phyloP scores from a whole-genome alignment of 2,113 vertebrate genomes.

The Eurystomus gularis region DNA sequence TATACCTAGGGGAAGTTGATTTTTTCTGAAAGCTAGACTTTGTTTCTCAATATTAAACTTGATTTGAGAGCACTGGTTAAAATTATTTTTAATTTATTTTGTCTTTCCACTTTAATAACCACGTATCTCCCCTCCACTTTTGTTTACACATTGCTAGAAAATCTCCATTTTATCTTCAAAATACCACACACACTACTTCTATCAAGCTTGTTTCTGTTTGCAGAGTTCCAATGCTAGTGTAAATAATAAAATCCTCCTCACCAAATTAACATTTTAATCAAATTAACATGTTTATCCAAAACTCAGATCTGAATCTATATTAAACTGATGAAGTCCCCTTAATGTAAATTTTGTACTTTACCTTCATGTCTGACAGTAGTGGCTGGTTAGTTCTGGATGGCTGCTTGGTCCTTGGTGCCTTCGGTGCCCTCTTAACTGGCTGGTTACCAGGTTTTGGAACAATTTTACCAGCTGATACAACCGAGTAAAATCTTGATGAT shows the following conservation, averaged over 20 bases:
- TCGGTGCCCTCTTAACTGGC: constrained; percentile 81
- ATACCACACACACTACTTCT: background rate
- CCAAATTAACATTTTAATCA: background rate
- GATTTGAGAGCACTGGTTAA: background rate
- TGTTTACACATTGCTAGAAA: background rate
- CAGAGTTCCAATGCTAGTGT: background rate
- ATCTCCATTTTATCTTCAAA: background rate
- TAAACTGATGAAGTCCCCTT: background rate
- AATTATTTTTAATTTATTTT: background rate
- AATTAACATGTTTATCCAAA: background rate
- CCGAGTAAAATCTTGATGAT: constrained; percentile 67
- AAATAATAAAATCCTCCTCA: background rate
- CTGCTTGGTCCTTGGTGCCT: constrained; percentile 92
- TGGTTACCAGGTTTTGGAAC: constrained; percentile 75
- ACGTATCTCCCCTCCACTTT: background rate
- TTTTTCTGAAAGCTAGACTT: background rate
- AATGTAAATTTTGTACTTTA: constrained; percentile 44
- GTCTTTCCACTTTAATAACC: background rate
- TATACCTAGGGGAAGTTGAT: background rate
- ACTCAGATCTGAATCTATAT: background rate
- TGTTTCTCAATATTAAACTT: background rate
- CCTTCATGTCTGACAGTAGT: constrained; percentile 74
- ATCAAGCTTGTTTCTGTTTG: background rate
- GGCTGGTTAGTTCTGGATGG: constrained; percentile 91
- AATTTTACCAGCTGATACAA: constrained; percentile 56